These are phyloP conservation scores for Leptoclinus maculatus DNA, from an alignment of 2,797 vertebrate species.

Conservation along the genomic window DNA sequence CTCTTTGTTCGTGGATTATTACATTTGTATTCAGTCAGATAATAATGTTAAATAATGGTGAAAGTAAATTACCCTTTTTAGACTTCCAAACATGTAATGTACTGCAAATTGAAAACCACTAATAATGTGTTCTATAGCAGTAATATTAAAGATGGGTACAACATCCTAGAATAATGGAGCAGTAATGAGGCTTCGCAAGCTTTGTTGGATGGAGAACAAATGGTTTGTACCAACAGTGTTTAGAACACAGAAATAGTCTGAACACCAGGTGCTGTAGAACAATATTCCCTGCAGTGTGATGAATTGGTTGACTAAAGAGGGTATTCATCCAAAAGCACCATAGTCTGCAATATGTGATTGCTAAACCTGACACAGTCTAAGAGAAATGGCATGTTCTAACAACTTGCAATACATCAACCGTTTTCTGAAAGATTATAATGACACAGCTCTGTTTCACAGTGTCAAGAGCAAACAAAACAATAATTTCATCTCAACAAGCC, in stretches of 20 bases:
- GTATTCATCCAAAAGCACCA: constrained; percentile 86
- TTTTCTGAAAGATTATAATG: constrained; percentile 42
- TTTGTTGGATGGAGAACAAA: constrained; percentile 81
- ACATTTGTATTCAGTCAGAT: not conserved
- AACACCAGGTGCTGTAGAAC: constrained; percentile 89
- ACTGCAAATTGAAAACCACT: constrained; percentile 43
- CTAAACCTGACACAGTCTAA: constrained; percentile 76
- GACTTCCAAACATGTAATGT: constrained; percentile 3
- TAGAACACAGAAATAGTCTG: constrained; percentile 84
- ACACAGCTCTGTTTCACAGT: constrained; percentile 31
- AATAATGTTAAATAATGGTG: constrained; percentile 27
- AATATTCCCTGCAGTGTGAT: constrained; percentile 89
- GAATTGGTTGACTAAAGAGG: constrained; percentile 88
- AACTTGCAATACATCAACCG: constrained; percentile 38
- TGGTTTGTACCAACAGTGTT: constrained; percentile 80
- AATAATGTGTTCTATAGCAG: constrained; percentile 35
- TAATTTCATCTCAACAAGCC: constrained; percentile 3
- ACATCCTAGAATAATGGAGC: constrained; percentile 68
- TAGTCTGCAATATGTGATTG: constrained; percentile 81
- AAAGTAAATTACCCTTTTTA: constrained; percentile 26
- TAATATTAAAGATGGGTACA: constrained; percentile 48
- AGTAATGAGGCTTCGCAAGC: constrained; percentile 69
- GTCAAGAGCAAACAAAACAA: constrained; percentile 12
- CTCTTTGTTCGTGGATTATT: constrained; percentile 31
- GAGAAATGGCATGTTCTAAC: constrained; percentile 60